A percentile compares a stretch with the other conserved stretches of the same genome.
These are phyloP conservation scores for Ichneumoninae sp. DNA, from an alignment of 2,888 invertebrate species.

Conservation along the genomic window DNA sequence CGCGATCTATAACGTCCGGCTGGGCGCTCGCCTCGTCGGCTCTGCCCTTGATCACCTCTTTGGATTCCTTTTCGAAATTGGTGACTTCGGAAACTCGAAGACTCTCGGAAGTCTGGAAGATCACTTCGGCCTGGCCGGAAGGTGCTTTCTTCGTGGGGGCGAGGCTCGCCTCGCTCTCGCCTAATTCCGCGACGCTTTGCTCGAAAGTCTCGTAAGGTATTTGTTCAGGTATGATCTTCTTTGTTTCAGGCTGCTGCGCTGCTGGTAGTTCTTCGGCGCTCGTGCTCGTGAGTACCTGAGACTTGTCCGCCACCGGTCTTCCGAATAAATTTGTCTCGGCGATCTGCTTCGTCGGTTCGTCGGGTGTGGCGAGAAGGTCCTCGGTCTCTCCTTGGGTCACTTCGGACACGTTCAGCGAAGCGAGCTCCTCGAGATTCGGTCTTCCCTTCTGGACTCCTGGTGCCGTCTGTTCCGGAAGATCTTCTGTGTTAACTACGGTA, in stretches of 20 bases:
- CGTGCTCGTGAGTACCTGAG: slow-evolving; percentile 76
- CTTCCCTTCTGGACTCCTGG: slow-evolving; percentile 67
- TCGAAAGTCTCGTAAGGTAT: slow-evolving; percentile 83
- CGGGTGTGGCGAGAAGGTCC: slow-evolving; percentile 74
- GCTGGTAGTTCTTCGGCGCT: slow-evolving; percentile 74
- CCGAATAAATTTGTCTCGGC: slow-evolving; percentile 78
- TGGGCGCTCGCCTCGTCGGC: slow-evolving; percentile 85
- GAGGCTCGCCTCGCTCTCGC: slow-evolving; percentile 77
- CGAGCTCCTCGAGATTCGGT: slow-evolving; percentile 72
- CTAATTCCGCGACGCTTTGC: slow-evolving; percentile 78
- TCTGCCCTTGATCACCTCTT: slow-evolving; percentile 82
- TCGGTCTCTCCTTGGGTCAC: slow-evolving; percentile 81
- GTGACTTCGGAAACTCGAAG: slow-evolving; percentile 83
- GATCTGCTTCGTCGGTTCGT: slow-evolving; percentile 76
- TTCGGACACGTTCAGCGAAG: slow-evolving; percentile 76
- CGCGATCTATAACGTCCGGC: slow-evolving; percentile 83
- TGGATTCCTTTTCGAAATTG: slow-evolving; percentile 80
- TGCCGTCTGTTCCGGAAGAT: slow-evolving; percentile 62
- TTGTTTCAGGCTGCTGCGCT: slow-evolving; percentile 73
- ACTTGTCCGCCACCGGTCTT: slow-evolving; percentile 82
- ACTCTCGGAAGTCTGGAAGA: slow-evolving; percentile 80
- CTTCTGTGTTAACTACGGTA: slow-evolving; percentile 63
- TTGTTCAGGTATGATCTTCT: slow-evolving; percentile 80
- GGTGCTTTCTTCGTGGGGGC: slow-evolving; percentile 68
- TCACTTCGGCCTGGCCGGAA: slow-evolving; percentile 75